Conservation (phyloP, 1,140 invertebrate species). For the Sipha flava region DNA sequence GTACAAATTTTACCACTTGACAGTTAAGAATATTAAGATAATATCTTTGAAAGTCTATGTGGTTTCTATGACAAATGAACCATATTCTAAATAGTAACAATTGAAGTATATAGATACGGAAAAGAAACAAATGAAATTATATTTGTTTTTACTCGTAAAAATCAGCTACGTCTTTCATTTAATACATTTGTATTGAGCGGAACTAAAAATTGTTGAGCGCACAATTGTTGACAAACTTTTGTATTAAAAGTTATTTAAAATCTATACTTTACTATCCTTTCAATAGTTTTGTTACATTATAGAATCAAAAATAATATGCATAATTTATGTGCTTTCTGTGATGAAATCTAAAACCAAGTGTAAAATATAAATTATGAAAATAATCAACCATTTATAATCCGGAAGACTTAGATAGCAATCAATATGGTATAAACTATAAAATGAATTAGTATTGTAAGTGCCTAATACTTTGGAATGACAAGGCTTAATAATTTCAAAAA, state of each 20-base stretch:
- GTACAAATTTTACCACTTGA: neutral
- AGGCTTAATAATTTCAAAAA: neutral
- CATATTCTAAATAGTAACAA: neutral
- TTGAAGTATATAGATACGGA: neutral
- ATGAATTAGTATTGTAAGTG: neutral
- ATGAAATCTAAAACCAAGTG: neutral
- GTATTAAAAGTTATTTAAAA: neutral
- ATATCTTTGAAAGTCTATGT: neutral
- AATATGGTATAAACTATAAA: neutral
- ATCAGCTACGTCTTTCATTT: neutral
- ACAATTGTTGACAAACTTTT: neutral
- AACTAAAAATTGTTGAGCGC: neutral
- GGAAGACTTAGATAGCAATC: neutral
- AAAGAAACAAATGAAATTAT: neutral
- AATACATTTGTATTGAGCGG: neutral
- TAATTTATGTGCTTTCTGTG: neutral
- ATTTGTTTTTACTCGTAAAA: neutral
- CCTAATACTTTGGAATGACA: neutral
- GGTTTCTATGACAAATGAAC: neutral
- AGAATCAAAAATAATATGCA: neutral
- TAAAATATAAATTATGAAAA: neutral
- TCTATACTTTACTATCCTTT: neutral
- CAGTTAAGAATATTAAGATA: neutral
- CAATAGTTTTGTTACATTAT: neutral
- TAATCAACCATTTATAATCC: slow-evolving; percentile 10